Evolutionary conservation across 2,888 invertebrate genomes (phyloP).

Genomic region (Pomacea canaliculata): DNA sequence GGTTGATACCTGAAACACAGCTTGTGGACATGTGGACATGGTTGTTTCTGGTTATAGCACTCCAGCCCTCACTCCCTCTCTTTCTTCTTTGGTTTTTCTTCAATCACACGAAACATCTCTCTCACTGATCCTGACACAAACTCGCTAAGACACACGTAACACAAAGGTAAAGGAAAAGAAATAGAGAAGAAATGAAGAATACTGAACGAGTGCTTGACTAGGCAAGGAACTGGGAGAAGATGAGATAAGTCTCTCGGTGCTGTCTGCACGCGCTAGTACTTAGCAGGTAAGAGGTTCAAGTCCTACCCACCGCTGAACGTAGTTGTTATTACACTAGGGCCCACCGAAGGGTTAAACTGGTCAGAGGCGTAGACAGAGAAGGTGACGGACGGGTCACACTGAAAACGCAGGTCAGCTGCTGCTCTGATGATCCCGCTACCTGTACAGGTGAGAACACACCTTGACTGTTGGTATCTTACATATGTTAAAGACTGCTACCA

Average conservation of each 20-base stretch:
- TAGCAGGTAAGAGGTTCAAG: background rate
- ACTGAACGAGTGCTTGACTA: too few species aligned
- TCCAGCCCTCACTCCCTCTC: conserved; percentile 3
- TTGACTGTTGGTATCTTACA: too few species aligned
- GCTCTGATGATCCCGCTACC: conserved; percentile 4
- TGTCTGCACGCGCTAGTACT: background rate
- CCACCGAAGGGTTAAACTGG: background rate
- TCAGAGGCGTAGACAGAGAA: conserved; percentile 6
- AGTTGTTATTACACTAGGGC: background rate
- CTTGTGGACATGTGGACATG: background rate
- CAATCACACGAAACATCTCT: background rate
- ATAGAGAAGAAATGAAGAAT: too few species aligned
- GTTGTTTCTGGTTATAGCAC: background rate
- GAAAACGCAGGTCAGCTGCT: background rate
- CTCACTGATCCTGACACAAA: too few species aligned
- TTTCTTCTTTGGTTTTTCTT: background rate
- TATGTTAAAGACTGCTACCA: too few species aligned
- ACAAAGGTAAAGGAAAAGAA: too few species aligned
- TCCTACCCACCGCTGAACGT: conserved; percentile 17
- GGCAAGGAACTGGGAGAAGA: background rate
- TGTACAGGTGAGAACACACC: background rate
- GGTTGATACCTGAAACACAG: conserved; percentile 20
- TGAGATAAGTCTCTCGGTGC: background rate
- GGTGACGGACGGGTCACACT: conserved; percentile 2
- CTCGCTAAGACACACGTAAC: too few species aligned